Evolutionary conservation across 2,797 vertebrate genomes (phyloP).

Genomic region (Syndactyla subalaris): DNA sequence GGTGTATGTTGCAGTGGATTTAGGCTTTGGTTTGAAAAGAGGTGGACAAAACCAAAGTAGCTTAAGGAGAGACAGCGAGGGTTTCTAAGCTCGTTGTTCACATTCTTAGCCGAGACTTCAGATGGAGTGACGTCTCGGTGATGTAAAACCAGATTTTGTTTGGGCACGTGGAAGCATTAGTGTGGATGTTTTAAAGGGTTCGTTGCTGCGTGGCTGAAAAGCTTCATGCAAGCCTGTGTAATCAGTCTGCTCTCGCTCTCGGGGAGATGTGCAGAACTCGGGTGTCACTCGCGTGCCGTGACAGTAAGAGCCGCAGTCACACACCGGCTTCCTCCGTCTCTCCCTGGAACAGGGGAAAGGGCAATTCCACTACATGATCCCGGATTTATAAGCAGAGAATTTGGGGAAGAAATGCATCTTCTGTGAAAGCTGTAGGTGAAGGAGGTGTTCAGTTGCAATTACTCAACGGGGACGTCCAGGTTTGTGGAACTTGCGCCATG

Average conservation of each 20-base stretch:
- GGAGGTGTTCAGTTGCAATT: not conserved
- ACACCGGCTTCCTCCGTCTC: rapidly evolving
- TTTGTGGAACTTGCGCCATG: not conserved
- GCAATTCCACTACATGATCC: not conserved
- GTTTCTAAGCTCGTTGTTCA: not conserved
- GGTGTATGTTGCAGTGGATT: not conserved
- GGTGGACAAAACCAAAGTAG: not conserved
- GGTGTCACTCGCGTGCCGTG: not conserved
- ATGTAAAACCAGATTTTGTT: not conserved
- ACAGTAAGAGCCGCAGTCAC: not conserved
- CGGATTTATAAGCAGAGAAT: not conserved
- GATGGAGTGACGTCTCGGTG: not conserved
- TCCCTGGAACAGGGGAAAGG: not conserved
- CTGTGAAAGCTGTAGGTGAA: not conserved
- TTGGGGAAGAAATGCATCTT: not conserved
- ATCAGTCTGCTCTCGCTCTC: not conserved
- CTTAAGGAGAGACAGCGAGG: not conserved
- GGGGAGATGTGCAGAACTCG: not conserved
- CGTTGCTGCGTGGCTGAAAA: not conserved
- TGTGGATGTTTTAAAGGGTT: not conserved
- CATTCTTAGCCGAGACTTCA: not conserved
- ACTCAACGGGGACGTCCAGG: rapidly evolving
- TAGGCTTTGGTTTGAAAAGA: not conserved
- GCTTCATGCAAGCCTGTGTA: not conserved
- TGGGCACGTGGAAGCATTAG: not conserved